Conservation (phyloP, 2,888 invertebrate species). For the Xanthorhoe spadicearia region DNA sequence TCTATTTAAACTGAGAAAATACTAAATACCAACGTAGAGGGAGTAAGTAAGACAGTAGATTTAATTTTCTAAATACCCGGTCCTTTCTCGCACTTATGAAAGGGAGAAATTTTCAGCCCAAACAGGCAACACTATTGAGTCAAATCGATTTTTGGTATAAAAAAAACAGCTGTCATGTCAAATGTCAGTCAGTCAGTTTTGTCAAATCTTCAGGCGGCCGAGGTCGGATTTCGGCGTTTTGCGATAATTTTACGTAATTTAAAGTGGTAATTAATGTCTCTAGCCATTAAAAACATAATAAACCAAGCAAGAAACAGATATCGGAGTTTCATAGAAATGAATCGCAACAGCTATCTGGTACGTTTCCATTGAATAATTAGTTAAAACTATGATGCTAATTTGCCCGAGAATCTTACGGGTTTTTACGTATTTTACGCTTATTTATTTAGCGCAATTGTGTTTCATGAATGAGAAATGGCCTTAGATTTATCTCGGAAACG, state of each 20-base stretch:
- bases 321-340: conserved; percentile 60
- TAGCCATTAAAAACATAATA: conserved; percentile 67
- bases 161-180: background rate
- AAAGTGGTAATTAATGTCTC: conserved; percentile 60
- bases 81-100: no score
- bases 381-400: conserved; percentile 36
- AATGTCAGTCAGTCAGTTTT: background rate
- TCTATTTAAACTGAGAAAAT: no score
- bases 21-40: no score
- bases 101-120: background rate
- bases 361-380: conserved; percentile 49
- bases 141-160: background rate
- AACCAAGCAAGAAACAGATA: conserved; percentile 62
- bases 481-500: conserved; percentile 29
- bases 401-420: conserved; percentile 6
- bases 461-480: conserved; percentile 32
- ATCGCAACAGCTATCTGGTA: conserved; percentile 63
- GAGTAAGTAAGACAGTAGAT: no score
- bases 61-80: no score
- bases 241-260: background rate
- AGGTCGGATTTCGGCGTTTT: background rate
- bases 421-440: conserved; percentile 25
- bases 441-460: conserved; percentile 2
- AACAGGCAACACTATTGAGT: background rate
- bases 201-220: background rate